Evolutionary conservation across 2,113 vertebrate genomes (phyloP).

Genomic region (Cavia aperea): DNA sequence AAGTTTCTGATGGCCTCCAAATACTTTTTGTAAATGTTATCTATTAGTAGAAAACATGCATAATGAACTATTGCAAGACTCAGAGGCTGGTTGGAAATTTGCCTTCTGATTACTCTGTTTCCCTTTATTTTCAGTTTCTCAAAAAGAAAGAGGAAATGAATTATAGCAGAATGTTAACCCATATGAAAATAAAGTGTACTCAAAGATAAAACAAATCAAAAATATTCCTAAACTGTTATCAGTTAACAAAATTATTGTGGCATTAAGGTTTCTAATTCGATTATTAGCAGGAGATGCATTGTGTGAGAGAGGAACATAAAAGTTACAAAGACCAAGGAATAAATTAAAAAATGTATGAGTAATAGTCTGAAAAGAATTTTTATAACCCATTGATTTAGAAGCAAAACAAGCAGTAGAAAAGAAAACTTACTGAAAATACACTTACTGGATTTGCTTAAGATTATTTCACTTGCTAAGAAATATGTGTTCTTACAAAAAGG

Average conservation of each 20-base stretch:
- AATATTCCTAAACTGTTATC: not conserved
- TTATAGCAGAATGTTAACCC: too few relatives aligned
- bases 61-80: too few relatives aligned
- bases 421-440: conserved; percentile 25
- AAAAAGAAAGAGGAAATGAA: too few relatives aligned
- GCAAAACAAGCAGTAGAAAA: conserved; percentile 22
- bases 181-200: too few relatives aligned
- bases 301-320: not conserved
- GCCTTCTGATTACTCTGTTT: too few relatives aligned
- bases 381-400: conserved; percentile 10
- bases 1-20: conserved; percentile 72
- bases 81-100: too few relatives aligned
- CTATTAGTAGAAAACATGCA: conserved; percentile 69
- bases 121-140: too few relatives aligned
- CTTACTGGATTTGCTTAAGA: not conserved
- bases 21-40: conserved; percentile 71
- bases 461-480: conserved; percentile 28
- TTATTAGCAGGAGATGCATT: not conserved
- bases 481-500: not conserved
- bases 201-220: too few relatives aligned
- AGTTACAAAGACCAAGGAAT: not conserved
- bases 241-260: not conserved
- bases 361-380: not conserved
- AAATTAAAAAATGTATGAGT: not conserved
- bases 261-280: not conserved